A percentile compares a stretch with the other conserved stretches of the same genome.
These are phyloP conservation scores for Araneus ventricosus DNA, from an alignment of 1,140 invertebrate species.

Conservation along the genomic window DNA sequence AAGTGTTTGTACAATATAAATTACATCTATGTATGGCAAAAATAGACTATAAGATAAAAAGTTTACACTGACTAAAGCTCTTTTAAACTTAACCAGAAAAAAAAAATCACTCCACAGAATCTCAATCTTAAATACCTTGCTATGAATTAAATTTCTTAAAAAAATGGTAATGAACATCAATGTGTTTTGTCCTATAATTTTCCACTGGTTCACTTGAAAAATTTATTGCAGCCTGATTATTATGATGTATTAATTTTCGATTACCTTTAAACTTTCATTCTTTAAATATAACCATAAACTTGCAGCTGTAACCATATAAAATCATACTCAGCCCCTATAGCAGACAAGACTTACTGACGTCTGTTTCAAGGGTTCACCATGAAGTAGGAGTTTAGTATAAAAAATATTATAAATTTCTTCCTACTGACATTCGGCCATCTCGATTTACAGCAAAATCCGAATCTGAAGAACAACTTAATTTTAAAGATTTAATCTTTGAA, in stretches of 20 bases:
- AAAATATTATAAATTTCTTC: neutral
- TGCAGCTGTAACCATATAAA: slow-evolving; percentile 77
- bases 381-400: too few relatives aligned
- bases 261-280: neutral
- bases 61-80: neutral
- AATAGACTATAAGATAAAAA: neutral
- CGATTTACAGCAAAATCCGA: neutral
- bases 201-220: neutral
- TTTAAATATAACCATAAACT: neutral
- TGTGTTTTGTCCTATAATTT: slow-evolving; percentile 12
- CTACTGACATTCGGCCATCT: slow-evolving; percentile 36
- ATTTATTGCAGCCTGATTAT: neutral
- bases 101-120: neutral
- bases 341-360: slow-evolving; percentile 78
- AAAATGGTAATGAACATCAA: neutral
- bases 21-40: neutral
- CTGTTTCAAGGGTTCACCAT: slow-evolving; percentile 78
- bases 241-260: too few relatives aligned
- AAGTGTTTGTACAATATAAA: too few relatives aligned
- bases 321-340: slow-evolving; percentile 80
- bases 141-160: slow-evolving; percentile 31
- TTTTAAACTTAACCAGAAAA: neutral
- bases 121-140: neutral
- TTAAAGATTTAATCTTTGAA: neutral
- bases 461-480: slow-evolving; percentile 5